Percentiles rank a stretch among this genome's conserved stretches.
Evolutionary conservation across 2,888 invertebrate species (phyloP).

Genomic region (Ferrisia virgata): DNA sequence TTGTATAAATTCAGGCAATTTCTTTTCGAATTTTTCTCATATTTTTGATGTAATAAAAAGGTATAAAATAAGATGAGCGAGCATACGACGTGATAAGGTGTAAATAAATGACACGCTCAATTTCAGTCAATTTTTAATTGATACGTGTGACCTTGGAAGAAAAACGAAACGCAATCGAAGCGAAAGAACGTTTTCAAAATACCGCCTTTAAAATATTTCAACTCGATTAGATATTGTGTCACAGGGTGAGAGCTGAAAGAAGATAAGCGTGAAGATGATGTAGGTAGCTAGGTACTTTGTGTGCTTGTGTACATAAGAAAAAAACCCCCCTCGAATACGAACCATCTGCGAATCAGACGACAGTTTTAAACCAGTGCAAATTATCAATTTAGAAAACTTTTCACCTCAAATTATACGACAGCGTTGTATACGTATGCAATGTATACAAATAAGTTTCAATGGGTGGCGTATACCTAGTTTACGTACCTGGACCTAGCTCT

Average conservation of each 20-base stretch:
- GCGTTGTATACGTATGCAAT: too few relatives aligned
- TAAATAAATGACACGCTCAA: background rate
- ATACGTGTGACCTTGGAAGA: background rate
- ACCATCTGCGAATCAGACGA: background rate
- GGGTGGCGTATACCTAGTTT: background rate
- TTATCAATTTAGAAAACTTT: conserved; percentile 15
- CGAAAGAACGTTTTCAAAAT: background rate
- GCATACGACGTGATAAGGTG: background rate
- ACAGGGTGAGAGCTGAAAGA: background rate
- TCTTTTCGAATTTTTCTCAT: background rate
- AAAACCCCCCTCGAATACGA: background rate
- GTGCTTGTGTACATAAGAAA: too few relatives aligned
- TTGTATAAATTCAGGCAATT: background rate
- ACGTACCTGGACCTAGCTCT: too few relatives aligned
- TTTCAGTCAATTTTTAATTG: background rate
- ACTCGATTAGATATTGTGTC: background rate
- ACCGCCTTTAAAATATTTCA: background rate
- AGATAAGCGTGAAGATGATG: background rate
- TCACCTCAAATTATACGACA: background rate
- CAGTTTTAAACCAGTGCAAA: background rate
- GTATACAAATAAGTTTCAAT: too few relatives aligned
- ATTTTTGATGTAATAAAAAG: background rate
- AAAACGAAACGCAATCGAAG: background rate
- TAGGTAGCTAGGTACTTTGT: background rate
- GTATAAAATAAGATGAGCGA: background rate